Percentiles rank a stretch among this genome's conserved stretches.
Conservation (phyloP, 2,113 vertebrate species). For the Platanista minor region DNA sequence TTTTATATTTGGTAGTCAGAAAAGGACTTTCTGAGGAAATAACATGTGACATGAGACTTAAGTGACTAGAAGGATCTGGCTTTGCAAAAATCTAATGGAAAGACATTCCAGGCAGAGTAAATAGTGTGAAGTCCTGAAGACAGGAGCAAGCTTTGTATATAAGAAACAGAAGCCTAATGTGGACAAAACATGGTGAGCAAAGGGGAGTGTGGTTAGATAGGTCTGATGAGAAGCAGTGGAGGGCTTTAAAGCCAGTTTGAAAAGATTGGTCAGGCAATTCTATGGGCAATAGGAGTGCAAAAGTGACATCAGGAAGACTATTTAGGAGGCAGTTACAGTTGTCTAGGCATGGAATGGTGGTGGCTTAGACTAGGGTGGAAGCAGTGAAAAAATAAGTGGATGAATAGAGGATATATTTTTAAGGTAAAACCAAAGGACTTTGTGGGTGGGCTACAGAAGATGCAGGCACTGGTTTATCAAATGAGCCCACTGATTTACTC, state of each 20-base stretch:
- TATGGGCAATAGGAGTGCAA: background rate
- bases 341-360: background rate
- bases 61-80: background rate
- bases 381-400: background rate
- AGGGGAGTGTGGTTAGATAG: background rate
- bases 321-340: background rate
- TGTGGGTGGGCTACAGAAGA: background rate
- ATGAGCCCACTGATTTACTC: background rate
- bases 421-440: background rate
- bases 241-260: background rate
- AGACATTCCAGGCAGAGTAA: background rate
- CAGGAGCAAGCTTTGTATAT: background rate
- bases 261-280: background rate
- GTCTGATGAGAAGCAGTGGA: background rate
- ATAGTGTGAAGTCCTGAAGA: background rate
- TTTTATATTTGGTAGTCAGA: background rate
- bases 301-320: background rate
- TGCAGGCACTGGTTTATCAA: background rate
- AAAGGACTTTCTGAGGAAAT: background rate
- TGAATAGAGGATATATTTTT: background rate
- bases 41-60: background rate
- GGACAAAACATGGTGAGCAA: background rate
- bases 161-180: background rate
- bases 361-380: background rate
- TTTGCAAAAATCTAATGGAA: background rate